Evolutionary conservation across 2,888 invertebrate species (phyloP).

Genomic region (Theretra japonica): DNA sequence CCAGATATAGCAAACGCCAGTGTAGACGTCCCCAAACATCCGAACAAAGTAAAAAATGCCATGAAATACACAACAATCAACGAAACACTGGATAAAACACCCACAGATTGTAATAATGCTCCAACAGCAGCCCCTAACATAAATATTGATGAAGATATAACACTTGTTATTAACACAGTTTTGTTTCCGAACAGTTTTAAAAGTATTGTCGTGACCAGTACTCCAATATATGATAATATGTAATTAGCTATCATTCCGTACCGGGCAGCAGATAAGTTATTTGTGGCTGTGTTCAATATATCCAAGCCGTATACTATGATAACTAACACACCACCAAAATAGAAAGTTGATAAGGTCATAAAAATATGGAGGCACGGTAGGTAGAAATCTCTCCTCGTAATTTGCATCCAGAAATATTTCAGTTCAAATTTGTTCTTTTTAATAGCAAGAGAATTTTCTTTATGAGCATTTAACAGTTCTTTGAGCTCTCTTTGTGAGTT

Average conservation of each 20-base stretch:
- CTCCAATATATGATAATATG: constrained; percentile 31
- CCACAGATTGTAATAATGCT: constrained; percentile 34
- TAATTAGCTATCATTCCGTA: constrained; percentile 34
- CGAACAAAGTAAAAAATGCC: constrained; percentile 32
- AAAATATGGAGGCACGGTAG: constrained; percentile 36
- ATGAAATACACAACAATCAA: constrained; percentile 35
- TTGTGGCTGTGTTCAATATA: constrained; percentile 32
- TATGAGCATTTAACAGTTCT: constrained; percentile 15
- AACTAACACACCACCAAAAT: constrained; percentile 36
- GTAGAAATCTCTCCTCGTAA: constrained; percentile 35
- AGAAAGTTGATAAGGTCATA: constrained; percentile 32
- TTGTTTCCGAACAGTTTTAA: constrained; percentile 36
- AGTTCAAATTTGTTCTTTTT: background rate
- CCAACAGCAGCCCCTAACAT: constrained; percentile 31
- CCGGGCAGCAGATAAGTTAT: constrained; percentile 30
- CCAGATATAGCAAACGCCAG: constrained; percentile 33
- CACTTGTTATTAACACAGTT: constrained; percentile 33
- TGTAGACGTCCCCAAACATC: constrained; percentile 35
- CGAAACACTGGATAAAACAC: constrained; percentile 33
- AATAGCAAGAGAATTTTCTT: background rate
- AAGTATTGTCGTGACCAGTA: constrained; percentile 28
- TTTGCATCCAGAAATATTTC: background rate
- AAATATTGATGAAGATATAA: constrained; percentile 25
- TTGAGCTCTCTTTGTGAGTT: background rate
- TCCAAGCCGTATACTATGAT: constrained; percentile 37